phyloP scores from a whole-genome alignment of 2,888 invertebrate species.

The Andrena marginata region DNA sequence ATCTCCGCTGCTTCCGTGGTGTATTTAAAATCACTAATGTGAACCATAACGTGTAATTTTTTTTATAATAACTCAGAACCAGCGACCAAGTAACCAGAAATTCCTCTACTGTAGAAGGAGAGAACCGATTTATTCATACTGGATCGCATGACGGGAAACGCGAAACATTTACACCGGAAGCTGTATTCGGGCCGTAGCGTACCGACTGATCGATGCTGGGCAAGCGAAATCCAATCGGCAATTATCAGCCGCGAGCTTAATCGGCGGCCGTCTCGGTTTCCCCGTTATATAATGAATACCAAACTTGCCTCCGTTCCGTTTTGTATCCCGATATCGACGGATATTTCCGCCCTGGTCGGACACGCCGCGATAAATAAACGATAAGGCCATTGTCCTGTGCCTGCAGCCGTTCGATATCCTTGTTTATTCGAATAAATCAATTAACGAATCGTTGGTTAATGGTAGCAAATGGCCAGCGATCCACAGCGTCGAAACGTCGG shows the following conservation, averaged over 20 bases:
- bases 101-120: neutral
- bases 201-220: slow-evolving; percentile 30
- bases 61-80: no score
- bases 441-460: slow-evolving; percentile 77
- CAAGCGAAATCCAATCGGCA: slow-evolving; percentile 44
- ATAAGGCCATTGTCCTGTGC: slow-evolving; percentile 70
- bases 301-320: slow-evolving; percentile 47
- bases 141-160: neutral
- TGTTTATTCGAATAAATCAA: slow-evolving; percentile 81
- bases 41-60: no score
- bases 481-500: slow-evolving; percentile 14
- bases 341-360: slow-evolving; percentile 59
- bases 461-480: slow-evolving; percentile 69
- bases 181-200: slow-evolving; percentile 1
- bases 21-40: no score
- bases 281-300: slow-evolving; percentile 36
- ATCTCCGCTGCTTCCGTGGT: no score
- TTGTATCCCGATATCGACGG: slow-evolving; percentile 47
- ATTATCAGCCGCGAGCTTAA: slow-evolving; percentile 52
- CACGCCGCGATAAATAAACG: slow-evolving; percentile 73
- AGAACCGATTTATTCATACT: neutral
- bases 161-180: slow-evolving; percentile 10
- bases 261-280: slow-evolving; percentile 36
- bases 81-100: no score
- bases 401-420: slow-evolving; percentile 74